These are phyloP conservation scores for Corythucha ciliata DNA, from an alignment of 2,888 invertebrate genomes.

Conservation along the genomic window DNA sequence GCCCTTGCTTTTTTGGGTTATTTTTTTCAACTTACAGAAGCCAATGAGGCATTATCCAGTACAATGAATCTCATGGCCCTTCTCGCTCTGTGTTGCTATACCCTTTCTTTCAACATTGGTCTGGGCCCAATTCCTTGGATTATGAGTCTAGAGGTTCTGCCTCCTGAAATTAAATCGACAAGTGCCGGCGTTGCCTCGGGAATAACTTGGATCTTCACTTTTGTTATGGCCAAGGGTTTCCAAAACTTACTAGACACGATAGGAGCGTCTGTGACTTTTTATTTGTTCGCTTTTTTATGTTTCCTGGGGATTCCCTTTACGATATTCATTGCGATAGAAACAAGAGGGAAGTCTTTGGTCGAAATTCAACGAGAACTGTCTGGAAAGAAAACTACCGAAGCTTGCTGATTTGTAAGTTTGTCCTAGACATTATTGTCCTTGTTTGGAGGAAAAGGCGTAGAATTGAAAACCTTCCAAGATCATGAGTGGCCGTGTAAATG, in stretches of 20 bases:
- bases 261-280: constrained; percentile 55
- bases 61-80: constrained; percentile 52
- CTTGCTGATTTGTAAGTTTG: too few relatives aligned
- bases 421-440: too few relatives aligned
- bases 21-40: too few relatives aligned
- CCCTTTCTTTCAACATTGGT: constrained; percentile 55
- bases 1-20: too few relatives aligned
- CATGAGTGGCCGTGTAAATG: too few relatives aligned
- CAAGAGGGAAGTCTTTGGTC: constrained; percentile 49
- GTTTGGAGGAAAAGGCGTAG: too few relatives aligned
- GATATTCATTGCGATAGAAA: constrained; percentile 58
- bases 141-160: constrained; percentile 66
- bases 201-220: constrained; percentile 65
- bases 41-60: too few relatives aligned
- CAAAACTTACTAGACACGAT: constrained; percentile 49
- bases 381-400: constrained; percentile 40
- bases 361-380: constrained; percentile 50
- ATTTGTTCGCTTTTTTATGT: constrained; percentile 52
- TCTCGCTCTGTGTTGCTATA: constrained; percentile 54
- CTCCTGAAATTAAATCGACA: constrained; percentile 58
- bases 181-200: constrained; percentile 67
- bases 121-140: constrained; percentile 76
- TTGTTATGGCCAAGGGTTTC: constrained; percentile 56
- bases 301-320: constrained; percentile 55
- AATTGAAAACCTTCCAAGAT: too few relatives aligned